phyloP scores from a whole-genome alignment of 2,113 vertebrate genomes.

The Eulemur rufifrons region DNA sequence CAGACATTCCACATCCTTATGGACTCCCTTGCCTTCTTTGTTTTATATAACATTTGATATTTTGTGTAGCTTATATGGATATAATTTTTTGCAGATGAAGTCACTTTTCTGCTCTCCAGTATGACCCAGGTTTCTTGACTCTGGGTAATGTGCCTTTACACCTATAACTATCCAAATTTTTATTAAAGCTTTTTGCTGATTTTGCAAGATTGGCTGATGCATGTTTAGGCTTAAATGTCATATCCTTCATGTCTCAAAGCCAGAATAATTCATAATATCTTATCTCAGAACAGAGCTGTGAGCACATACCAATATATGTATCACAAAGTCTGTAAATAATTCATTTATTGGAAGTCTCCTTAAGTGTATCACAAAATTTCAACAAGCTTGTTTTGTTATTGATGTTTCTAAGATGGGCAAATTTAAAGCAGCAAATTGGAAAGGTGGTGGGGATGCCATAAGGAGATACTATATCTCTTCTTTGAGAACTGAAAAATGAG shows the following conservation, averaged over 20 bases:
- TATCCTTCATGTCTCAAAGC: not conserved
- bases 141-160: not conserved
- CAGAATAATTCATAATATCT: not conserved
- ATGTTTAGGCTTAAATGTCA: not conserved
- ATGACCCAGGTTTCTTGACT: not conserved
- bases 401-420: not conserved
- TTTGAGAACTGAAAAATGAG: not conserved
- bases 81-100: not conserved
- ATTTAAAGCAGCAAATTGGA: not conserved
- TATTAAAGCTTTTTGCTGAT: not conserved
- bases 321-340: not conserved
- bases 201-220: not conserved
- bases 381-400: not conserved
- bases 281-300: not conserved
- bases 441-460: not conserved
- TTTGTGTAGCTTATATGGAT: not conserved
- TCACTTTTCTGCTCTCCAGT: not conserved
- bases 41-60: not conserved
- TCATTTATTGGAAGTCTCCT: not conserved
- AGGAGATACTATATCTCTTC: not conserved
- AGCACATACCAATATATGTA: not conserved
- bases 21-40: not conserved
- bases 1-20: not conserved
- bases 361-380: not conserved
- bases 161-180: conserved; percentile 15